phyloP scores from a whole-genome alignment of 64 coral and sea anemone genomes.

The Dendrophyllia cribrosa region DNA sequence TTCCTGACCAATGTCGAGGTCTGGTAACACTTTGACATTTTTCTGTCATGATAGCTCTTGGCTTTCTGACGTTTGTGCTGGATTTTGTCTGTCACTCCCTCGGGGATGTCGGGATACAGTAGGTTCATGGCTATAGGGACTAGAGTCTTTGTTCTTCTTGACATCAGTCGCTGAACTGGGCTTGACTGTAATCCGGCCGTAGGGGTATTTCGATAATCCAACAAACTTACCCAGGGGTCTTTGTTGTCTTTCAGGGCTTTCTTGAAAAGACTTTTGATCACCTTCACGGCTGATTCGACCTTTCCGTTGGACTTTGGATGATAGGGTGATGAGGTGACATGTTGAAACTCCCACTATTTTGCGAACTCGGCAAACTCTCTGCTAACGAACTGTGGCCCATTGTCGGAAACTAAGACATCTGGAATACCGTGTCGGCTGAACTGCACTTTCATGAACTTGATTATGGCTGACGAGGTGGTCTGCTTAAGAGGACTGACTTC shows the following conservation, averaged over 20 bases:
- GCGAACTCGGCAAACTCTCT: slow-evolving; percentile 60
- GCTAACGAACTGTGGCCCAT: slow-evolving; percentile 49
- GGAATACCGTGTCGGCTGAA: slow-evolving; percentile 73
- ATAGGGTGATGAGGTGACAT: slow-evolving; percentile 61
- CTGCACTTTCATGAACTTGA: slow-evolving; percentile 62
- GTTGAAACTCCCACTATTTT: slow-evolving; percentile 61
- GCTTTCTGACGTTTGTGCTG: slow-evolving; percentile 4
- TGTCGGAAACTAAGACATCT: slow-evolving; percentile 63
- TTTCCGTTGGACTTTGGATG: slow-evolving; percentile 73
- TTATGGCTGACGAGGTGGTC: slow-evolving; percentile 35
- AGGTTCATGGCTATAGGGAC: slow-evolving; percentile 3
- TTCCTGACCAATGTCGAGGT: too few species aligned
- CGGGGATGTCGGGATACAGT: background rate
- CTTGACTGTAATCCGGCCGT: slow-evolving; percentile 17
- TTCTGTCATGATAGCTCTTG: slow-evolving; percentile 26
- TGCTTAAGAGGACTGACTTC: slow-evolving; percentile 65
- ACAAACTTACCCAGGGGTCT: slow-evolving; percentile 48
- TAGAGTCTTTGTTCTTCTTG: slow-evolving; percentile 34
- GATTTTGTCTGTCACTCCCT: background rate
- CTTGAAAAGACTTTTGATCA: slow-evolving; percentile 43
- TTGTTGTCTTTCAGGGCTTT: slow-evolving; percentile 59
- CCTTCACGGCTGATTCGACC: slow-evolving; percentile 50
- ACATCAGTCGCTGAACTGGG: slow-evolving; percentile 27
- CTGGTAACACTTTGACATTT: too few species aligned
- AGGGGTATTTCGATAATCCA: slow-evolving; percentile 35